Base-by-base conservation (phyloP, 2,113 vertebrate species). In the Plecotus auritus region DNA sequence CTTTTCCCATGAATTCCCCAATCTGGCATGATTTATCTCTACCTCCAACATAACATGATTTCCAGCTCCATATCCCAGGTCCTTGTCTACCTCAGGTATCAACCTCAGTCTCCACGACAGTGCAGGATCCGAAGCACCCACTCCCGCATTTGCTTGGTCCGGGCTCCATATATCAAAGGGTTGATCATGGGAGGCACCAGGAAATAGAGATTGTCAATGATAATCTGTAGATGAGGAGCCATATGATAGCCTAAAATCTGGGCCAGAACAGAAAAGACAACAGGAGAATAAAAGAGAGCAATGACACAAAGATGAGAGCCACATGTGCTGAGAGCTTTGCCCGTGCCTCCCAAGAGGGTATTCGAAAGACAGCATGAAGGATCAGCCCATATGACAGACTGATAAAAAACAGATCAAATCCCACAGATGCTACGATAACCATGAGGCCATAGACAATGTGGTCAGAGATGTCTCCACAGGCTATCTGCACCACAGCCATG, bases 321-420 rank as follows among this genome's bases (percentile, higher is more conserved):
- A 2, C 97, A 97, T 8, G 98, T 97, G 80, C 42, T 91, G 3
- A 98, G 51, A 32, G 98, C 94, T 95, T 97, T 97, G 45, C 22
- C 54, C 37, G 35, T 22, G 97, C 97, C 1, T 96, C 59, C 47
- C 90, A 49, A 37, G 96, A 90, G 0, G 96, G 90, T 2, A 96
- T 93, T 1, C 1, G 22, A 72, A 95, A 82, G 3, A 97, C 67
- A 0, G 95, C 80, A 54, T 0, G 40, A 0, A 98, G 97, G 37
- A 97, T 98, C 12, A 94, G 17, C 3, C n/a, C 11, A 0, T 93
- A 98, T 4, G 98, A 97, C 5, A 87, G 13, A 3, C 78, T 20
- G 2, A 97, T 91, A 54, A 97, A 96, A 9, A 81, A 0, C 0
- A 97, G 13, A 5, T 97, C 97, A 4, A 96, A 20, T 16, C 67